Percentiles rank a stretch among this genome's conserved stretches.
Conservation (phyloP, 2,888 invertebrate species). For the Chloroclystis v-ata region DNA sequence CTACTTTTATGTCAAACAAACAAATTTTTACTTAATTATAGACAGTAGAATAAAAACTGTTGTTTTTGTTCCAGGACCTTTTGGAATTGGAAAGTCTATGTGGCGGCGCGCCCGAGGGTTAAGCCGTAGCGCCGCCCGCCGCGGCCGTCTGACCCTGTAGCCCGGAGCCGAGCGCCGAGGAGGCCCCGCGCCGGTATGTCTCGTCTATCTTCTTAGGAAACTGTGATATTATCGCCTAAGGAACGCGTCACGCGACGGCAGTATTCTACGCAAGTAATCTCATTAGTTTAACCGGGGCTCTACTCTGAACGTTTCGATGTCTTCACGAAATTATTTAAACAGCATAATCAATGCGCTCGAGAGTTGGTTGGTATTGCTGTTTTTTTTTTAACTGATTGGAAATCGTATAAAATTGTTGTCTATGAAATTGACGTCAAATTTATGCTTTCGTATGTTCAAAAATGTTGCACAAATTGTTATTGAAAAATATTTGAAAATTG, state of each 20-base stretch:
- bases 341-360: too few species aligned
- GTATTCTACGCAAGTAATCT: slow-evolving; percentile 42
- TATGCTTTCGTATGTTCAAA: slow-evolving; percentile 11
- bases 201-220: slow-evolving; percentile 59
- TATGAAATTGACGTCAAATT: too few species aligned
- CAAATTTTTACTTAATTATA: too few species aligned
- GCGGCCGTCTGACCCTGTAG: slow-evolving; percentile 18
- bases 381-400: too few species aligned
- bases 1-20: too few species aligned
- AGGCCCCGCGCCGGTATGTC: slow-evolving; percentile 24
- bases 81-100: slow-evolving; percentile 60
- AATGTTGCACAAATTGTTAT: background rate
- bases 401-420: too few species aligned
- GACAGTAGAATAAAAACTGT: too few species aligned
- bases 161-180: slow-evolving; percentile 11
- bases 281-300: slow-evolving; percentile 42
- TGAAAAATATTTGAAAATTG: slow-evolving; percentile 1
- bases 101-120: slow-evolving; percentile 61
- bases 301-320: too few species aligned
- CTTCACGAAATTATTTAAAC: too few species aligned
- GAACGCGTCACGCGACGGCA: slow-evolving; percentile 38
- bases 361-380: too few species aligned
- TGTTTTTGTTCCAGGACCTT: slow-evolving; percentile 53
- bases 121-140: slow-evolving; percentile 21
- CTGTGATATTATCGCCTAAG: slow-evolving; percentile 76